Percentiles rank a stretch among this genome's conserved stretches.
These are phyloP conservation scores for Ischnura elegans DNA, from an alignment of 2,888 invertebrate species.

Conservation along the genomic window DNA sequence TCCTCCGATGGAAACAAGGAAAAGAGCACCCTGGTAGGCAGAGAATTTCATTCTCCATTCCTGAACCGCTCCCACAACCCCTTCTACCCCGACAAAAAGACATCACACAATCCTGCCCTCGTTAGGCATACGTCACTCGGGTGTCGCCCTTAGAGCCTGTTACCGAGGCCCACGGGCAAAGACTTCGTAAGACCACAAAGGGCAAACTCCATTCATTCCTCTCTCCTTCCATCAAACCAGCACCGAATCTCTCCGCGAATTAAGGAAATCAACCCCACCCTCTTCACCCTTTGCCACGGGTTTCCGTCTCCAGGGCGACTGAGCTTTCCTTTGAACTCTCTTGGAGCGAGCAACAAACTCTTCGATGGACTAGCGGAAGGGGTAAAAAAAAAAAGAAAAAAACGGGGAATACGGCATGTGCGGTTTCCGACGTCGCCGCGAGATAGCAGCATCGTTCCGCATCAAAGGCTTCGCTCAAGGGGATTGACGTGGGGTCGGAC, in stretches of 20 bases:
- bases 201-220: neutral
- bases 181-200: neutral
- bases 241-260: neutral
- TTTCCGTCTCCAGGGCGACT: neutral
- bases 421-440: neutral
- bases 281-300: neutral
- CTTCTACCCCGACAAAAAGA: too few species aligned
- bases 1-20: too few species aligned
- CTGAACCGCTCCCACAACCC: too few species aligned
- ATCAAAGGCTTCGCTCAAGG: neutral
- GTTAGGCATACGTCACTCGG: too few species aligned
- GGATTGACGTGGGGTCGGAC: neutral
- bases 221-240: neutral
- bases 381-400: neutral
- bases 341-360: neutral
- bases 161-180: neutral
- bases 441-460: neutral
- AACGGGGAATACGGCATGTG: neutral
- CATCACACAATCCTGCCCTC: too few species aligned
- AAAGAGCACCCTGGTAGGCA: neutral
- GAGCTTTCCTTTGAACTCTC: neutral
- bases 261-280: neutral
- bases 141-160: too few species aligned
- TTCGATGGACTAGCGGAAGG: neutral
- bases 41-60: too few species aligned